Percentiles rank a stretch among this genome's conserved stretches.
Conservation (phyloP, 2,797 vertebrate species). For the Cheirogaleus major region DNA sequence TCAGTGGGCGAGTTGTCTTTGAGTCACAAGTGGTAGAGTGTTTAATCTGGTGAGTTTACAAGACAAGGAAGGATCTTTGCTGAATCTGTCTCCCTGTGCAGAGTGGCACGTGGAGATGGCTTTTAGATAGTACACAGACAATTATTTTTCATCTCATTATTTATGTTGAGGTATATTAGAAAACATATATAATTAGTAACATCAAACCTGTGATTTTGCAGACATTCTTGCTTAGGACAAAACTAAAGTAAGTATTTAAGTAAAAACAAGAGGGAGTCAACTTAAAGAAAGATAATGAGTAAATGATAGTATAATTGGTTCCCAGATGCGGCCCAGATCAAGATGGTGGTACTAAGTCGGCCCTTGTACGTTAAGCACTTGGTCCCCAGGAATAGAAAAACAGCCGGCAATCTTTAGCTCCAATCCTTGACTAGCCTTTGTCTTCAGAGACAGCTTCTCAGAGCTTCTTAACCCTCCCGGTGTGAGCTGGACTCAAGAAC, state of each 20-base stretch:
- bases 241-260: neutral
- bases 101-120: neutral
- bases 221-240: slow-evolving; percentile 2
- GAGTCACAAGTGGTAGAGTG: neutral
- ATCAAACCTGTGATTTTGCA: slow-evolving; percentile 50
- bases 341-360: fast-evolving
- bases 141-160: neutral
- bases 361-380: no score
- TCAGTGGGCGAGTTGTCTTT: neutral
- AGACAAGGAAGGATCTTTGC: neutral
- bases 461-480: neutral
- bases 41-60: neutral
- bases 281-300: neutral
- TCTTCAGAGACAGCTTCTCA: neutral
- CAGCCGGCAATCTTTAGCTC: neutral
- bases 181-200: slow-evolving; percentile 50
- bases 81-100: neutral
- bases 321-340: neutral
- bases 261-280: slow-evolving; percentile 60
- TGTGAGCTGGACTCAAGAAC: neutral
- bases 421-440: neutral
- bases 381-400: neutral
- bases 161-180: neutral
- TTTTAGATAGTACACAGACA: neutral
- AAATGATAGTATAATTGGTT: neutral